Evolutionary conservation across 2,888 invertebrate species (phyloP).

Genomic region (Petrolisthes cinctipes): DNA sequence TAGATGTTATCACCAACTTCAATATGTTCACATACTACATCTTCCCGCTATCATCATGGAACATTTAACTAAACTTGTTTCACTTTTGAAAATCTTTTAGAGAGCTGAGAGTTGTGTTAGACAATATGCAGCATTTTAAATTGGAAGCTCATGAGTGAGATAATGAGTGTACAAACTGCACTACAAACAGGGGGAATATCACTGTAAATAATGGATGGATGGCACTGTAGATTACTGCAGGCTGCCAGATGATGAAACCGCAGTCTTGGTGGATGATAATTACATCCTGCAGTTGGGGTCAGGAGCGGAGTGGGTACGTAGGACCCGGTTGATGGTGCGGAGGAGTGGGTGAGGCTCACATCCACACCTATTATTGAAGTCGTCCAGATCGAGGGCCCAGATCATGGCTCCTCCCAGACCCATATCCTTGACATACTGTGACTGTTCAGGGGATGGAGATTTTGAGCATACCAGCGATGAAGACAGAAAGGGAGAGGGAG

Average conservation of each 20-base stretch:
- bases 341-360: conserved; percentile 85
- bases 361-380: conserved; percentile 81
- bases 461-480: no score
- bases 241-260: background rate
- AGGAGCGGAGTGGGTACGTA: conserved; percentile 71
- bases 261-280: background rate
- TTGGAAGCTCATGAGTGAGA: background rate
- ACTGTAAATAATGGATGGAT: conserved; percentile 1
- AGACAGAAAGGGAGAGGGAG: background rate
- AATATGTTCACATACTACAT: no score
- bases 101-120: no score
- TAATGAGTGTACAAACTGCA: background rate
- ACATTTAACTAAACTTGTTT: no score
- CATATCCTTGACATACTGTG: conserved; percentile 81
- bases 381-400: conserved; percentile 85
- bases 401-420: conserved; percentile 83
- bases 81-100: no score
- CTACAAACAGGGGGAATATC: background rate
- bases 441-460: conserved; percentile 72
- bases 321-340: conserved; percentile 79
- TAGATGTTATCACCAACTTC: no score
- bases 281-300: conserved; percentile 51
- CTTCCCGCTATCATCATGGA: no score
- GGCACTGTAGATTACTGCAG: conserved; percentile 6
- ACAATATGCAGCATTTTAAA: background rate